These are phyloP conservation scores for Nephrotoma flavescens DNA, from an alignment of 2,888 invertebrate species.

Conservation along the genomic window DNA sequence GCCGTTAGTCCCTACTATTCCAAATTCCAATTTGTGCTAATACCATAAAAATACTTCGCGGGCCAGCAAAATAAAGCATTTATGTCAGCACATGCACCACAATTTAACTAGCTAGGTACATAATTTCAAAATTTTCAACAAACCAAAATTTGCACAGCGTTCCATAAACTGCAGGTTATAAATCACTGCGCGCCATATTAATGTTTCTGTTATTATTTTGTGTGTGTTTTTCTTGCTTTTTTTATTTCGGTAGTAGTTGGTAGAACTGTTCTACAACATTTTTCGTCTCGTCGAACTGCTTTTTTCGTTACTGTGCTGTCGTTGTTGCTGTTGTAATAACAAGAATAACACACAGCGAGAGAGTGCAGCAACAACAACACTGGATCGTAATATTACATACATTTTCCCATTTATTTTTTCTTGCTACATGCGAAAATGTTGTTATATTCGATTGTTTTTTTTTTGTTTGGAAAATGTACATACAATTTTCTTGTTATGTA, in stretches of 20 bases:
- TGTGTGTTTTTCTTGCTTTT: neutral
- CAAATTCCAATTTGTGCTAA: no score
- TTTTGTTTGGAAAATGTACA: neutral
- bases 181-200: neutral
- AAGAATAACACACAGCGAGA: neutral
- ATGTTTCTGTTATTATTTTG: neutral
- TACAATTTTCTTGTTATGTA: neutral
- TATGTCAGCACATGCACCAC: no score
- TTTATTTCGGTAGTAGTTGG: conserved; percentile 1
- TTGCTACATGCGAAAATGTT: neutral
- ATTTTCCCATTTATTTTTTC: neutral
- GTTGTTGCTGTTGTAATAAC: neutral
- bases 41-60: no score
- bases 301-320: neutral
- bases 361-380: neutral
- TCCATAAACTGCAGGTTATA: neutral
- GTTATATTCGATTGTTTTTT: neutral
- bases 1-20: no score
- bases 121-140: no score
- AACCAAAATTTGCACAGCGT: no score
- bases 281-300: conserved; percentile 1
- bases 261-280: conserved; percentile 2
- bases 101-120: no score
- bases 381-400: neutral
- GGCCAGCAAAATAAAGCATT: no score